Percentiles rank a stretch among this genome's conserved stretches.
These are phyloP conservation scores for Melanotus villosus DNA, from an alignment of 2,888 invertebrate genomes.

Conservation along the genomic window DNA sequence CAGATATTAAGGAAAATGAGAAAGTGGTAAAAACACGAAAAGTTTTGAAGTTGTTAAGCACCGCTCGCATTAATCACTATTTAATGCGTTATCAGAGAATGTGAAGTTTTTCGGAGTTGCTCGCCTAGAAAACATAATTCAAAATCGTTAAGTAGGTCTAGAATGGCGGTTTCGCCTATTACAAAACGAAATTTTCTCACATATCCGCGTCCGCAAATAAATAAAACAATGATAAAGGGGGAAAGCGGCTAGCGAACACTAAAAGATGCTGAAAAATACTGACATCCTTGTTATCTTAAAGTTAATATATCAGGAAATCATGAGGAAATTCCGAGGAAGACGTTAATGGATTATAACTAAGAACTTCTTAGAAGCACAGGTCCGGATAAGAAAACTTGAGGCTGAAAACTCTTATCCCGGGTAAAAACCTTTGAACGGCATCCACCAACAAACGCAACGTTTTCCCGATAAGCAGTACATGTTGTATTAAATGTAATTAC, in stretches of 20 bases:
- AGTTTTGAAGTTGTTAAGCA: slow-evolving; percentile 63
- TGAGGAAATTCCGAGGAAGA: slow-evolving; percentile 34
- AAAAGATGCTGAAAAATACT: slow-evolving; percentile 29
- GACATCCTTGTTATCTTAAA: slow-evolving; percentile 32
- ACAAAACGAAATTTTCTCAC: slow-evolving; percentile 8
- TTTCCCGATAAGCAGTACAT: slow-evolving; percentile 19
- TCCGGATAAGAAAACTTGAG: slow-evolving; percentile 22
- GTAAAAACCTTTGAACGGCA: slow-evolving; percentile 6
- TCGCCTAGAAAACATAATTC: slow-evolving; percentile 46
- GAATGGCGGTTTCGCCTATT: slow-evolving; percentile 28
- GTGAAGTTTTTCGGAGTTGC: slow-evolving; percentile 41
- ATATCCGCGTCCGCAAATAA: background rate
- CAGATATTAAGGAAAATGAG: slow-evolving; percentile 63
- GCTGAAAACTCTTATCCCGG: slow-evolving; percentile 12
- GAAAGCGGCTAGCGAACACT: slow-evolving; percentile 1
- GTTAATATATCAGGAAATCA: slow-evolving; percentile 36
- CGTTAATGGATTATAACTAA: slow-evolving; percentile 35
- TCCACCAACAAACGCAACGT: slow-evolving; percentile 2
- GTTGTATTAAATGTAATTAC: slow-evolving; percentile 34
- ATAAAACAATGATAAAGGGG: slow-evolving; percentile 8
- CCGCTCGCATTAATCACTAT: slow-evolving; percentile 61
- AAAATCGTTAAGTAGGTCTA: slow-evolving; percentile 42
- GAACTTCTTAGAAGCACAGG: slow-evolving; percentile 19
- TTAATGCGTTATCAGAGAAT: slow-evolving; percentile 60
- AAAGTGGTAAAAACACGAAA: slow-evolving; percentile 62